A percentile compares a stretch with the other conserved stretches of the same genome.
These are phyloP conservation scores for Coryphaenoides rupestris DNA, from an alignment of 2,113 vertebrate species.

Conservation along the genomic window DNA sequence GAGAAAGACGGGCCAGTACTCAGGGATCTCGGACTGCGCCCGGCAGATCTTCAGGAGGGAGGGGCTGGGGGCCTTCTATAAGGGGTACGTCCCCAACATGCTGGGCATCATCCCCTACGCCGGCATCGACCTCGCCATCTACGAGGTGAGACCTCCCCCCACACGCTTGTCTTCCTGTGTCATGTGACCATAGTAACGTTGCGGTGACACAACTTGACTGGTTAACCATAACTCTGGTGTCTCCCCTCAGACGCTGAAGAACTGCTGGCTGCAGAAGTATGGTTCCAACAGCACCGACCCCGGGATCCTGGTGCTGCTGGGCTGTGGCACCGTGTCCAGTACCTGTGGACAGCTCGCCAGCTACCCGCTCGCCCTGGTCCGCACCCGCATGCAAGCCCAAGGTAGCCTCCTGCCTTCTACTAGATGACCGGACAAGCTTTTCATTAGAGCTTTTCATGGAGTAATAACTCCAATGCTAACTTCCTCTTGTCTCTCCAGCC, in stretches of 20 bases:
- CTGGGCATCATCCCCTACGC: conserved; percentile 95
- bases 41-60: conserved; percentile 84
- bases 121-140: conserved; percentile 92
- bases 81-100: conserved; percentile 95
- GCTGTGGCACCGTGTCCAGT: conserved; percentile 93
- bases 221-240: background rate
- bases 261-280: conserved; percentile 85
- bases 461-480: background rate
- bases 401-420: conserved; percentile 64
- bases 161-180: background rate
- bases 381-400: conserved; percentile 97
- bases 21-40: conserved; percentile 86
- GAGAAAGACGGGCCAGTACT: conserved; percentile 86
- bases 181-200: background rate
- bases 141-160: conserved; percentile 78
- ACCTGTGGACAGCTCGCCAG: conserved; percentile 95
- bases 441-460: too few species aligned
- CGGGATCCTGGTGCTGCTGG: conserved; percentile 85
- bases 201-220: background rate
- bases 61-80: conserved; percentile 88
- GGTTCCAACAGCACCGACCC: conserved; percentile 80
- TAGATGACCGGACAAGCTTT: background rate
- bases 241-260: conserved; percentile 84
- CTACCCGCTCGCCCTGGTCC: conserved; percentile 89
- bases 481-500: conserved; percentile 63